These are phyloP conservation scores for Pseudorectes ferrugineus DNA, from an alignment of 2,113 vertebrate species.

Conservation along the genomic window DNA sequence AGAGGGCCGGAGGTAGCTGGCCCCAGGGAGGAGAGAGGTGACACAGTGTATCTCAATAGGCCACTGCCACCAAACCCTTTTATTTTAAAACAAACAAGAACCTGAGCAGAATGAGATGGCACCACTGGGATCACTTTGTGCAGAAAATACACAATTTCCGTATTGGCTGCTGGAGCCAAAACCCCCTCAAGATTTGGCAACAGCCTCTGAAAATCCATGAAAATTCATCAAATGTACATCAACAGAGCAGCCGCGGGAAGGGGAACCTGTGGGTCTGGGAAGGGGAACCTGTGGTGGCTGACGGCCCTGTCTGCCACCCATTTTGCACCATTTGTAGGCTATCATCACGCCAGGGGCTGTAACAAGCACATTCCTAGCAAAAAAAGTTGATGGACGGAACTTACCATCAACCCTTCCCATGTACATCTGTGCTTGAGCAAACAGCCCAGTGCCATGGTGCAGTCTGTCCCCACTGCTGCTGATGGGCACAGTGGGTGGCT, in stretches of 20 bases:
- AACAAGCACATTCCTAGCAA: background rate
- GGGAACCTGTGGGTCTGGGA: background rate
- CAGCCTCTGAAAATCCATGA: background rate
- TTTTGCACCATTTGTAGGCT: background rate
- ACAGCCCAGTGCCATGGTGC: accelerated
- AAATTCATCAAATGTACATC: accelerated
- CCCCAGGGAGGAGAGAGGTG: background rate
- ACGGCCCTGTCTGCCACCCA: accelerated
- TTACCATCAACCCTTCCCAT: accelerated
- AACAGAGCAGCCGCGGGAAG: accelerated
- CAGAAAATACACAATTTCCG: background rate
- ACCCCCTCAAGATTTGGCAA: background rate
- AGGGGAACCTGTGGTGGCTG: background rate
- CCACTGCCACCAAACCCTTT: background rate
- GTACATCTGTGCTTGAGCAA: accelerated
- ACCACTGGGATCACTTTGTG: background rate
- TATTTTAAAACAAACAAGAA: background rate
- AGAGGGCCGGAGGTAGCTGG: background rate
- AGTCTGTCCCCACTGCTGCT: background rate
- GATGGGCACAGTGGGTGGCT: accelerated
- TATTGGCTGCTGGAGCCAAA: background rate
- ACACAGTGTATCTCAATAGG: background rate
- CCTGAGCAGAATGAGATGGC: background rate
- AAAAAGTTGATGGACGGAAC: background rate
- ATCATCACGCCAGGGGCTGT: background rate